Percentiles rank a stretch among this genome's conserved stretches.
phyloP scores from a whole-genome alignment of 2,888 invertebrate species.

The Drosophila rubida region DNA sequence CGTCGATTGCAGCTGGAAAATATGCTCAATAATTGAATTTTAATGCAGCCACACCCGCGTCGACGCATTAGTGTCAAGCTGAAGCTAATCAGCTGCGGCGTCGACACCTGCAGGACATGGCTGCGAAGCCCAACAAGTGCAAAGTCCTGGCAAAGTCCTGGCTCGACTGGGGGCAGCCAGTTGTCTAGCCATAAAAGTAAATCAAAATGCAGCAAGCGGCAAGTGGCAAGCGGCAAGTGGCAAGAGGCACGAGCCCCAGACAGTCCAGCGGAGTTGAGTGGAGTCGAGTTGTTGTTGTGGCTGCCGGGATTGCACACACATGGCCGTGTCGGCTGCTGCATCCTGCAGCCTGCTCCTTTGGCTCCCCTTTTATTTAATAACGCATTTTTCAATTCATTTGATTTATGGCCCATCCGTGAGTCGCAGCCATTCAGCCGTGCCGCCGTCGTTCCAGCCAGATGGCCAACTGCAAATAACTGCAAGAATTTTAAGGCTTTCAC shows the following conservation, averaged over 20 bases:
- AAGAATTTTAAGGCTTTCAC: slow-evolving; percentile 33
- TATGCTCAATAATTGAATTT: slow-evolving; percentile 70
- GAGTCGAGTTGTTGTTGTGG: background rate
- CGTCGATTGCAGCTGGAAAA: slow-evolving; percentile 66
- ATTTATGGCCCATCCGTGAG: slow-evolving; percentile 69
- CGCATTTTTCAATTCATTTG: slow-evolving; percentile 76
- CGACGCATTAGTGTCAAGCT: slow-evolving; percentile 71
- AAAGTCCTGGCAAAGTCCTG: slow-evolving; percentile 33
- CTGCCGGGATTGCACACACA: slow-evolving; percentile 22
- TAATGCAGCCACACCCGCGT: slow-evolving; percentile 49
- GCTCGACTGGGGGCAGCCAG: slow-evolving; percentile 20
- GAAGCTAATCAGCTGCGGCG: slow-evolving; percentile 69
- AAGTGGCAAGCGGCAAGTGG: slow-evolving; percentile 3
- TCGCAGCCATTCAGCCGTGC: slow-evolving; percentile 43
- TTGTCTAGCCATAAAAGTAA: slow-evolving; percentile 75
- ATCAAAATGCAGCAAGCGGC: slow-evolving; percentile 67
- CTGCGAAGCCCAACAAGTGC: slow-evolving; percentile 71
- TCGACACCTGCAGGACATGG: slow-evolving; percentile 76
- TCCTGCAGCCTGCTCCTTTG: slow-evolving; percentile 13
- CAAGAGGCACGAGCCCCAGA: slow-evolving; percentile 11
- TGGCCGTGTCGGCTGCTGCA: slow-evolving; percentile 24
- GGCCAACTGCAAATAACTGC: slow-evolving; percentile 28
- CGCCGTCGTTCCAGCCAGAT: slow-evolving; percentile 28
- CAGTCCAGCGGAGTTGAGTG: slow-evolving; percentile 26
- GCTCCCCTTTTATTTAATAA: slow-evolving; percentile 68